Base-by-base conservation (phyloP, 2,113 vertebrate species). In the Aythya baeri region DNA sequence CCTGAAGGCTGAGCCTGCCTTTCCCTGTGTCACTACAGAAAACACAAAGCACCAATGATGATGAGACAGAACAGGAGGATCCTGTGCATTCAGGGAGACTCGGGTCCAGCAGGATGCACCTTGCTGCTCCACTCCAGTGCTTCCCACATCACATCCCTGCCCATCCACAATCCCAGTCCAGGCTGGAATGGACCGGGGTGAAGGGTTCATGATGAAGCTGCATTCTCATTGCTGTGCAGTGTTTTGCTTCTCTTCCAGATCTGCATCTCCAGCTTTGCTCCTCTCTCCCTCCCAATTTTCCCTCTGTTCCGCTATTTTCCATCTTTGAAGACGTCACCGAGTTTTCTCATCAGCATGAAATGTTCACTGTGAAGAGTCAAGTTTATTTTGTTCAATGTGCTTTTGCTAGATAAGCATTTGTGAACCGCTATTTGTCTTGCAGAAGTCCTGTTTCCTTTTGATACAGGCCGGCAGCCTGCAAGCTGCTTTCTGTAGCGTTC, bases 401-500 rank as follows among this genome's bases (percentile, higher is more conserved):
- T 92, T 84, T 83, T 94, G 77, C 86, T 76, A 96, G 96, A 97
- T 96, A 96, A 96, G 96, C 83, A 82, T 44, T 93, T 92, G 88
- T 77, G 58, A 75, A 82, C 54, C 49, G 57, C 62, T 88, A 26
- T 87, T 95, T 93, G 77, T 93, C 86, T 90, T 61, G 73, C 80
- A 86, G 32, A 94, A 92, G 74, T 66, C 83, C 88, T 96, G 86
- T 41, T 89, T 91, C 83, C 73, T 63, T 86, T 84, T 1, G 32
- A 82, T 92, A 92, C n/a, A 49, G 66, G n/a, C 86, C 1, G 0
- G 44, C 5, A 84, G 44, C 65, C 80, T 72, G 86, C 76, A 92
- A 94, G 58, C 32, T 3, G 11, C 72, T 93, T 93, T 94, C 92
- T 86, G 57, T 0, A 83, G 72, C 2, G 0, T 90, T 65, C 65